These are phyloP conservation scores for Crepidodera aurea DNA, from an alignment of 2,888 invertebrate species.

Conservation along the genomic window DNA sequence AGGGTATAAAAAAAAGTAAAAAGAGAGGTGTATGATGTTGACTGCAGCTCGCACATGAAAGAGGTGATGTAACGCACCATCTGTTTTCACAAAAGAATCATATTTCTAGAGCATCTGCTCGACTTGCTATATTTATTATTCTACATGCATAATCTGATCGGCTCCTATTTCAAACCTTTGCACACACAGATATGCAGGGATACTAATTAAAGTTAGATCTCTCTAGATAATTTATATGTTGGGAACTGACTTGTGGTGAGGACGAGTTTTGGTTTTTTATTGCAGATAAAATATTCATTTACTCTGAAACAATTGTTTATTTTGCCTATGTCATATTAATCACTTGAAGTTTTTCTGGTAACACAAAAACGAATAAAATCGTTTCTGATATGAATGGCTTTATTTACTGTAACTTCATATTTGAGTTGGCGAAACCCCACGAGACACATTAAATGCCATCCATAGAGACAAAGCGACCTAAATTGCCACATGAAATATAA, in stretches of 20 bases:
- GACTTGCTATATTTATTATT: conserved; percentile 23
- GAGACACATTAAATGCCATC: too few relatives aligned
- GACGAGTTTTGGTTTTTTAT: too few relatives aligned
- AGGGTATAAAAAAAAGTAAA: not conserved
- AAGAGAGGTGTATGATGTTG: conserved; percentile 10
- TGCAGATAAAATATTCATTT: too few relatives aligned
- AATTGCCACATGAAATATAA: too few relatives aligned
- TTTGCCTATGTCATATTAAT: too few relatives aligned
- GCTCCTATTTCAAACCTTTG: conserved; percentile 8
- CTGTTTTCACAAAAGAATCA: conserved; percentile 27
- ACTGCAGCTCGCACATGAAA: conserved; percentile 3
- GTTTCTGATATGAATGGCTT: too few relatives aligned
- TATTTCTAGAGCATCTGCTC: conserved; percentile 31
- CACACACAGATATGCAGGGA: conserved; percentile 4
- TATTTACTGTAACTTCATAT: too few relatives aligned
- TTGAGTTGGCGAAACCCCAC: too few relatives aligned
- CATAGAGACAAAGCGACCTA: too few relatives aligned
- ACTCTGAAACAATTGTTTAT: too few relatives aligned
- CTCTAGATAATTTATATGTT: not conserved
- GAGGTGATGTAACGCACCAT: conserved; percentile 30
- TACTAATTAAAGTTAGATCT: conserved; percentile 23
- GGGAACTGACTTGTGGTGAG: not conserved
- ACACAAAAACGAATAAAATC: too few relatives aligned
- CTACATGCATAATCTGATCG: conserved; percentile 17
- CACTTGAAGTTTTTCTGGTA: too few relatives aligned